A percentile compares a stretch with the other conserved stretches of the same genome.
Evolutionary conservation across 2,888 invertebrate genomes (phyloP).

Genomic region (Eupithecia tripunctaria): DNA sequence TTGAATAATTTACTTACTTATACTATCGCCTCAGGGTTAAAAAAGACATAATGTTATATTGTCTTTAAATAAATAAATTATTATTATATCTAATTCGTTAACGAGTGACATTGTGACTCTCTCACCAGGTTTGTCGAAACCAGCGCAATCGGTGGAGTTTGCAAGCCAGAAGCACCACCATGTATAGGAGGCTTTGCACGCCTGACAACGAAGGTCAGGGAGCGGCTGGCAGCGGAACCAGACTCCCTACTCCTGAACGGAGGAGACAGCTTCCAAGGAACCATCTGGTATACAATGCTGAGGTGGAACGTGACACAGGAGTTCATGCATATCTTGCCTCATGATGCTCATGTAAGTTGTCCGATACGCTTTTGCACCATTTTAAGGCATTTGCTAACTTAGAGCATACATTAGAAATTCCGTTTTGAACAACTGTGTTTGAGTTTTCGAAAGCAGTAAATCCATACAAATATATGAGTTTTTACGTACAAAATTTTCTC

Average conservation of each 20-base stretch:
- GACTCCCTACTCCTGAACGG: conserved; percentile 86
- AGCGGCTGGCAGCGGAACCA: conserved; percentile 81
- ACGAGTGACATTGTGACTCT: not conserved
- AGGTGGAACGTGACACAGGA: conserved; percentile 90
- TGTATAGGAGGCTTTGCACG: conserved; percentile 90
- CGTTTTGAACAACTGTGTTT: no score
- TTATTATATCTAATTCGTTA: no score
- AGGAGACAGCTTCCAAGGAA: conserved; percentile 89
- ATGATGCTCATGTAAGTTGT: conserved; percentile 89
- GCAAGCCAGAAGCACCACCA: conserved; percentile 71
- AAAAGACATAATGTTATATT: no score
- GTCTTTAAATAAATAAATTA: no score
- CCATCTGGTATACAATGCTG: conserved; percentile 90
- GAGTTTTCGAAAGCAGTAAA: no score
- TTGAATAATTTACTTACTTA: no score
- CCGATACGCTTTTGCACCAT: not conserved
- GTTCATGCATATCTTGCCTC: conserved; percentile 90
- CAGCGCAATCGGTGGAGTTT: conserved; percentile 81
- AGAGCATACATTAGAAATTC: no score
- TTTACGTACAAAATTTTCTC: no score
- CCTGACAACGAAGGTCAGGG: conserved; percentile 83
- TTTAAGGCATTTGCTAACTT: not conserved
- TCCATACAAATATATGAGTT: no score
- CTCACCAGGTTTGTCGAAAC: conserved; percentile 86
- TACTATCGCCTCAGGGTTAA: no score